Percentiles rank a stretch among this genome's conserved stretches.
phyloP scores from a whole-genome alignment of 2,888 invertebrate genomes.

The Gisinianus flammeolus region DNA sequence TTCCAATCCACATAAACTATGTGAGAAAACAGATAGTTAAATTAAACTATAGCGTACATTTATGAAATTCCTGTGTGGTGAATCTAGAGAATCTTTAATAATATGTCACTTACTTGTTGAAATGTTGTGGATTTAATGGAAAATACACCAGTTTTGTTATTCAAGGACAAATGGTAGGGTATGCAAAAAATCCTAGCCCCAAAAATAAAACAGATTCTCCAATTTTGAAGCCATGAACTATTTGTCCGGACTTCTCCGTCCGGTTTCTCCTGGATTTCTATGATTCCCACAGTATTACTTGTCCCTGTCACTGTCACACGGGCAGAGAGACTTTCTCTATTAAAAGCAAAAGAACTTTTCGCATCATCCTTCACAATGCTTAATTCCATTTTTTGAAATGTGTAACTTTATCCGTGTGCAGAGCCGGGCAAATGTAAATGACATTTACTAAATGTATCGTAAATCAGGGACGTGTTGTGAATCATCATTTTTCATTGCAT shows the following conservation, averaged over 20 bases:
- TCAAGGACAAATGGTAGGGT: neutral
- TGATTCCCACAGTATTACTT: neutral
- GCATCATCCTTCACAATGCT: too few relatives aligned
- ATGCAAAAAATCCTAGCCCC: slow-evolving; percentile 1
- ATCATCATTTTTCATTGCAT: too few relatives aligned
- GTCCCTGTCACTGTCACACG: too few relatives aligned
- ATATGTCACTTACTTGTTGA: neutral
- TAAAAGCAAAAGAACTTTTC: too few relatives aligned
- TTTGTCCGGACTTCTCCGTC: neutral
- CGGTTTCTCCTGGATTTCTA: neutral
- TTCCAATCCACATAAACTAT: neutral
- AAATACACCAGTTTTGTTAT: neutral
- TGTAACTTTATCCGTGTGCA: too few relatives aligned
- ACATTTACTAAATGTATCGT: too few relatives aligned
- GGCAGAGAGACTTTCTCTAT: too few relatives aligned
- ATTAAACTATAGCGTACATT: neutral
- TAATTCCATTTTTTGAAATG: too few relatives aligned
- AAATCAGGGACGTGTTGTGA: too few relatives aligned
- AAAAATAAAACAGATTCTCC: neutral
- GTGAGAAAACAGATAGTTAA: neutral
- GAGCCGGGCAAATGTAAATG: too few relatives aligned
- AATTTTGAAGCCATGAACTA: slow-evolving; percentile 19
- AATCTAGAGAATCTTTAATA: too few relatives aligned
- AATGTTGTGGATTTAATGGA: neutral
- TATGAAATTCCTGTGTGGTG: neutral